Evolutionary conservation across 2,797 vertebrate species (phyloP).

Genomic region (Pristis pectinata): DNA sequence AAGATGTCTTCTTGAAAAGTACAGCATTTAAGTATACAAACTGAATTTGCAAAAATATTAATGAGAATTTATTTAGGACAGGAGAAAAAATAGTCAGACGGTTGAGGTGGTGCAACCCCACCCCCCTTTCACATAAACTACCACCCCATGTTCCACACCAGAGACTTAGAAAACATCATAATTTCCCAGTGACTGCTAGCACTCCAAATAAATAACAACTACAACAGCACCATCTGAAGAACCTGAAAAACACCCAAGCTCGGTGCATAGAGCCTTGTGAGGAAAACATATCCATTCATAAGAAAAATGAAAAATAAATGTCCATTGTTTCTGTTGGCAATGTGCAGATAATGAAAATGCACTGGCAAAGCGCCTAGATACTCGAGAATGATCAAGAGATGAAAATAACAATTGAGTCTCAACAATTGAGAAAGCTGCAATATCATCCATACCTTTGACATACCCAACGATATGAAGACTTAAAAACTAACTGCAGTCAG

Average conservation of each 20-base stretch:
- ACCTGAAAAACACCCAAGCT: background rate
- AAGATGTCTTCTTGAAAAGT: background rate
- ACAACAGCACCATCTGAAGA: background rate
- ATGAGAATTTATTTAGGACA: background rate
- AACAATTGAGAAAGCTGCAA: background rate
- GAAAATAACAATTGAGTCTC: background rate
- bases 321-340: background rate
- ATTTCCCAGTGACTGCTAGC: background rate
- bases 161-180: background rate
- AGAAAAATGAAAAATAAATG: background rate
- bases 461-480: background rate
- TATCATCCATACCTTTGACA: background rate
- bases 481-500: background rate
- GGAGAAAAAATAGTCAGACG: background rate
- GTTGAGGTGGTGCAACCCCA: background rate
- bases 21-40: background rate
- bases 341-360: background rate
- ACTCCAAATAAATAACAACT: background rate
- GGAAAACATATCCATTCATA: background rate
- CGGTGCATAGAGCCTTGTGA: background rate
- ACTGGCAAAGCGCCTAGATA: background rate
- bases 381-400: too few relatives aligned
- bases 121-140: background rate
- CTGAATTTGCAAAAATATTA: background rate
- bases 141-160: background rate